A percentile compares a stretch with the other conserved stretches of the same genome.
These are phyloP conservation scores for Cryptus viduatorius DNA, from an alignment of 2,888 invertebrate species.

Conservation along the genomic window DNA sequence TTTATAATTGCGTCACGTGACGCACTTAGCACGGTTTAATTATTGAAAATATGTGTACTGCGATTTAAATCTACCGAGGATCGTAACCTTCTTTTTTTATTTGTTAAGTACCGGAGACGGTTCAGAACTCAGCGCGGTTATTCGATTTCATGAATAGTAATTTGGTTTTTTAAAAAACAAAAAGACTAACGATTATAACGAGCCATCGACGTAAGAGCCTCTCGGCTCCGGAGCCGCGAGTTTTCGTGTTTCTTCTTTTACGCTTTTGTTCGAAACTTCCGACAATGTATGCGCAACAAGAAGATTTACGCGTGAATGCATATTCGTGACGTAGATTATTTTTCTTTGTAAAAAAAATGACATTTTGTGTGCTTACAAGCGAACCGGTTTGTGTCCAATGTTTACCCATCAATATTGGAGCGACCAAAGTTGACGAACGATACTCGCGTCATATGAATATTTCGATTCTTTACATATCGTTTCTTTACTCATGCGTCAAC, in stretches of 20 bases:
- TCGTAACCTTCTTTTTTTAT: not conserved
- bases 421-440: constrained; percentile 14
- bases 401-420: constrained; percentile 27
- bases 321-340: constrained; percentile 12
- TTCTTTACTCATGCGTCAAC: not conserved
- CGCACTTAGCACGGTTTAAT: not conserved
- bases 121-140: not conserved
- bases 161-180: not conserved
- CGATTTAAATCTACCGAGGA: not conserved
- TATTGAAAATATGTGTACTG: not conserved
- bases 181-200: not conserved
- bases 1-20: not conserved
- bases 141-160: constrained; percentile 11
- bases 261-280: not conserved
- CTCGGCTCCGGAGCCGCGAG: not conserved
- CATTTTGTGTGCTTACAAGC: not conserved
- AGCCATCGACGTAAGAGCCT: not conserved
- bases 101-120: not conserved
- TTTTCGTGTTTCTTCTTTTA: not conserved
- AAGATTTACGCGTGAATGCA: not conserved
- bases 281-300: not conserved
- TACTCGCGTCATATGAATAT: not conserved
- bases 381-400: not conserved
- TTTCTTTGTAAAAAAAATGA: not conserved
- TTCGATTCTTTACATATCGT: not conserved